Base-by-base conservation (phyloP, 2,888 invertebrate species). In the Amorpha juglandis region DNA sequence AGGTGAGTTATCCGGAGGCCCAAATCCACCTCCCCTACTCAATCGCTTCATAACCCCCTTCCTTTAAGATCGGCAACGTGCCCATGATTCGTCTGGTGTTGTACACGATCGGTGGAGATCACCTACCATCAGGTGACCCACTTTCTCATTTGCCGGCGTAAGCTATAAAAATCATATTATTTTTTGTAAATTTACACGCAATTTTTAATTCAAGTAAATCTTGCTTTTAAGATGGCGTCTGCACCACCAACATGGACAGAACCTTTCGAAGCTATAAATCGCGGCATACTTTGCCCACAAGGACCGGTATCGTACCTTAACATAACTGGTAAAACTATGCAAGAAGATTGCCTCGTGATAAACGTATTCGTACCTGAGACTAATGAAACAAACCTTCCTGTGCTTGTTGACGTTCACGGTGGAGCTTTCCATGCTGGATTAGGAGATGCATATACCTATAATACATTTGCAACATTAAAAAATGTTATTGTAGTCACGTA, bases 341-440 rank as follows among this genome's bases (percentile, higher is more conserved):
- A 71, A 68, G 82, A 82, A 62, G 74, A 82, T 63, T 82, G 82
- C 53, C 74, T 82, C 1, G 69, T 81, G 7, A 75, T 77, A 7
- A 82, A 78, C 63, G 63, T 82, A 4, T 79, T 74, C 58, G 75
- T 78, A 0, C 82, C 82, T 6, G 71, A 78, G 14, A 78, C 72
- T n/a, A 66, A 72, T 21, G 66, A 72, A 35, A 73, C 64, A 0
- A 67, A 72, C 16, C 63, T 78, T 2, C 82, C 88, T 21, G 89
- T 89, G 0, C 69, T 87, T 63, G 82, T 89, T 33, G 79, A 79
- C 66, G 76, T 90, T 19, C 90, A 90, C 62, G 88, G 88, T 38
- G 89, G 88, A 19, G 84, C 78, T 0, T 88, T 78, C 69, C 67
- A 79, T 63, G 68, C 81, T 3, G 87, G 87, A 7, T 80, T 73